Evolutionary conservation across 2,888 invertebrate species (phyloP).

Genomic region (Drosophila mercatorum): DNA sequence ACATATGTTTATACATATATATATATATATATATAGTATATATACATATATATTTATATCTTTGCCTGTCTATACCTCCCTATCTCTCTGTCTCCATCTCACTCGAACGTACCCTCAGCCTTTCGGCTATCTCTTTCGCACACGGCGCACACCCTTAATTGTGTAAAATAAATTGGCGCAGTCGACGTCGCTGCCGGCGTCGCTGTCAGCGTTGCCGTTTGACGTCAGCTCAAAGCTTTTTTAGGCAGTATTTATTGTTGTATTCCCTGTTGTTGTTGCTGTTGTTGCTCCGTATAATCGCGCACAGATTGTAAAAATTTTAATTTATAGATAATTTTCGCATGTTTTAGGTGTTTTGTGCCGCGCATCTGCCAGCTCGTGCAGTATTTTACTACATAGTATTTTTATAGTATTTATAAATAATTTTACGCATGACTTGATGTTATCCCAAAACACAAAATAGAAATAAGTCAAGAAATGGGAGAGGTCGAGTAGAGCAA

Average conservation of each 20-base stretch:
- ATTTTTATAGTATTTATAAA: constrained; percentile 28
- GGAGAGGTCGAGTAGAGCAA: constrained; percentile 2
- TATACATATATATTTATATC: constrained; percentile 14
- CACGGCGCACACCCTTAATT: constrained; percentile 77
- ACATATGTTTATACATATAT: constrained; percentile 45
- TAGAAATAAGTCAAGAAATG: background rate
- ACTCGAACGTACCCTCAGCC: constrained; percentile 14
- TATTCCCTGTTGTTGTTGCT: constrained; percentile 28
- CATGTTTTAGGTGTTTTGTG: constrained; percentile 67
- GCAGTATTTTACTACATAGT: constrained; percentile 7
- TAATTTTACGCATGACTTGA: constrained; percentile 74
- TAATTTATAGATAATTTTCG: constrained; percentile 81
- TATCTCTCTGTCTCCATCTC: background rate
- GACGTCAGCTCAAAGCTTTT: constrained; percentile 79
- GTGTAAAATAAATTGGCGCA: constrained; percentile 81
- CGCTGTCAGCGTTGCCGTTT: constrained; percentile 61
- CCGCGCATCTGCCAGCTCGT: constrained; percentile 2
- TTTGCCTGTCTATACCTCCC: constrained; percentile 14
- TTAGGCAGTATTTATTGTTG: constrained; percentile 66
- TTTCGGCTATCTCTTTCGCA: constrained; percentile 14
- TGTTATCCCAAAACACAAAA: constrained; percentile 49
- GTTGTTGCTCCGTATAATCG: constrained; percentile 65
- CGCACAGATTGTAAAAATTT: constrained; percentile 80
- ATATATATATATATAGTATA: constrained; percentile 14
- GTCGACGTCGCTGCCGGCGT: constrained; percentile 54